These are phyloP conservation scores for Drosophila pseudotakahashii DNA, from an alignment of 2,888 invertebrate genomes.

Conservation along the genomic window DNA sequence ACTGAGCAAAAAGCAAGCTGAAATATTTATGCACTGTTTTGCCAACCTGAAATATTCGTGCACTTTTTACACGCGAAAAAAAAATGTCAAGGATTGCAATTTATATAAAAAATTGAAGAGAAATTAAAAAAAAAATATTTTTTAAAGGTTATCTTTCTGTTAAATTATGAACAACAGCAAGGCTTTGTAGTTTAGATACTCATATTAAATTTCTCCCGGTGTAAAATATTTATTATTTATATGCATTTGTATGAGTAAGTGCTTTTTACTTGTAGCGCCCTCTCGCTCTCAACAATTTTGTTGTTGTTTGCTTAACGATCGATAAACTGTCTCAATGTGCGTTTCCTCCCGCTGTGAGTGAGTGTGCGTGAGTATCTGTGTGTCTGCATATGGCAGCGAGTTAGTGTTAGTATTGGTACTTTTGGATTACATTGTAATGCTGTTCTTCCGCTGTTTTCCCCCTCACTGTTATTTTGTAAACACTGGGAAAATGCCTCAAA, in stretches of 20 bases:
- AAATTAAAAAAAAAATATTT: too few relatives aligned
- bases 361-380: slow-evolving; percentile 24
- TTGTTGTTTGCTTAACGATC: slow-evolving; percentile 55
- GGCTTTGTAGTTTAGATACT: neutral
- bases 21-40: slow-evolving; percentile 57
- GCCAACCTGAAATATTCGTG: slow-evolving; percentile 36
- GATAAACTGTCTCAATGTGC: slow-evolving; percentile 62
- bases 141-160: too few relatives aligned
- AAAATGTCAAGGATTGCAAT: neutral
- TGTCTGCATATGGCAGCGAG: slow-evolving; percentile 20
- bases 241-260: slow-evolving; percentile 27
- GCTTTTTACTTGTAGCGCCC: slow-evolving; percentile 34
- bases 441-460: slow-evolving; percentile 24
- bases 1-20: slow-evolving; percentile 43
- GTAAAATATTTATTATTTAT: slow-evolving; percentile 41
- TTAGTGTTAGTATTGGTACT: slow-evolving; percentile 32
- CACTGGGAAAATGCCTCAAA: slow-evolving; percentile 42
- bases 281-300: slow-evolving; percentile 19
- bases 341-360: slow-evolving; percentile 16
- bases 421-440: slow-evolving; percentile 64
- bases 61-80: neutral
- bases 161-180: too few relatives aligned
- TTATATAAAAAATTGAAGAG: neutral
- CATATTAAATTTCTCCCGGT: neutral
- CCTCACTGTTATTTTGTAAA: slow-evolving; percentile 36